Evolutionary conservation across 2,888 invertebrate species (phyloP), one percentile per base, ranked within the genome.

Genomic region (Fragum sueziense): DNA sequence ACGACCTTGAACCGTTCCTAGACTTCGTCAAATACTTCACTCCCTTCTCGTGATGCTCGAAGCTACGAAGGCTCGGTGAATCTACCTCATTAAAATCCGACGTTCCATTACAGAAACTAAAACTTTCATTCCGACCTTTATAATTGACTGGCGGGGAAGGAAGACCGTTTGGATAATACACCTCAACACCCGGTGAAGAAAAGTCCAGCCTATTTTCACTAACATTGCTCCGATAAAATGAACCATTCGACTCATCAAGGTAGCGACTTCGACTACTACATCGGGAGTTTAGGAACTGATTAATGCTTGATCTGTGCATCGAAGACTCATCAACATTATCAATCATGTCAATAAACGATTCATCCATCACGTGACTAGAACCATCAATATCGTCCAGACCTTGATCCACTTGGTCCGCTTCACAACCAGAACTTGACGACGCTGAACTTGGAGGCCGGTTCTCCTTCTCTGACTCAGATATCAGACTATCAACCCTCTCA

Each of bases 1-100:
- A 84, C 1, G 84, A 80, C 59, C 68, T 79, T 17, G 84, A 84
- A 9, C 77, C 81, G 41, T 69, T 81, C 47, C 79, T 31, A n/a
- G 81, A 75, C 70, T 80, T 84, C 1, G 75, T 78, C 22, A 79
- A n/a, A 33, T 80, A 81, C 22, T 79, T 37, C 25, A 82, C 68
- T 17, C 79, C 84, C 59, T 82, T 84, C 68, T 84, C 84, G 57
- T 84, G 84, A 17, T 77, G 77, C 52, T 84, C 84, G 65, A 84
- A 84, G 59, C 84, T 84, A 20, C 52, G 54, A 25, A 84, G 41
- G 34, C 84, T 84, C n/a, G 84, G 76, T 11, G 81, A 81, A 22
- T 52, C 68, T 2, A 51, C 72, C 20, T 75, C 74, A 61, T 61
- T 71, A 22, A 41, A 74, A 34, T 69, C 76, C 59, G 65, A 73